Evolutionary conservation across 2,888 invertebrate species (phyloP).

Genomic region (Brachynemurus nebulosus): DNA sequence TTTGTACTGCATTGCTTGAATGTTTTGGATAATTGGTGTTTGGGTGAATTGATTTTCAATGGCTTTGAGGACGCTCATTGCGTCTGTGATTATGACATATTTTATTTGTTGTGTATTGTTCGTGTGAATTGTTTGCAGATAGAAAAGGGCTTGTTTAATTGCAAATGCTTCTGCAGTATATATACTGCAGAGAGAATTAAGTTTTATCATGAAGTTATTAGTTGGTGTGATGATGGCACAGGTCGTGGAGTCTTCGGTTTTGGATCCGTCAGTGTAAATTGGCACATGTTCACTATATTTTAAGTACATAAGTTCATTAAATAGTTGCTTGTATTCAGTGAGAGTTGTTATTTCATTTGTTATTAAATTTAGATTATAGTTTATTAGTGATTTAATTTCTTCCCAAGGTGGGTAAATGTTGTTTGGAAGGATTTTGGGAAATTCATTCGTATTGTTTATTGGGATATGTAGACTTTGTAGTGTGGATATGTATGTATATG

Average conservation of each 20-base stretch:
- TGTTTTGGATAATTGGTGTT: too few species aligned
- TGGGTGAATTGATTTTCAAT: too few species aligned
- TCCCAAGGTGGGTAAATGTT: neutral
- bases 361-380: neutral
- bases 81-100: too few species aligned
- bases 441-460: neutral
- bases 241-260: neutral
- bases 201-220: too few species aligned
- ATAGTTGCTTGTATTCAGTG: neutral
- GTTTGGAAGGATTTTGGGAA: neutral
- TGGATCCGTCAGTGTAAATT: neutral
- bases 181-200: too few species aligned
- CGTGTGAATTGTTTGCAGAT: too few species aligned
- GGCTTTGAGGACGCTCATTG: too few species aligned
- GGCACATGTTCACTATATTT: neutral
- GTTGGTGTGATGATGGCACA: neutral
- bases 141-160: too few species aligned
- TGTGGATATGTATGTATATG: neutral
- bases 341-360: neutral
- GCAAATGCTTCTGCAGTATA: too few species aligned
- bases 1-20: too few species aligned
- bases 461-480: neutral
- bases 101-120: too few species aligned
- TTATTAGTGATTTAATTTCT: neutral
- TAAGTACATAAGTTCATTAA: neutral